These are phyloP conservation scores for Dufourea novaeangliae DNA, from an alignment of 1,140 invertebrate genomes.

Conservation along the genomic window DNA sequence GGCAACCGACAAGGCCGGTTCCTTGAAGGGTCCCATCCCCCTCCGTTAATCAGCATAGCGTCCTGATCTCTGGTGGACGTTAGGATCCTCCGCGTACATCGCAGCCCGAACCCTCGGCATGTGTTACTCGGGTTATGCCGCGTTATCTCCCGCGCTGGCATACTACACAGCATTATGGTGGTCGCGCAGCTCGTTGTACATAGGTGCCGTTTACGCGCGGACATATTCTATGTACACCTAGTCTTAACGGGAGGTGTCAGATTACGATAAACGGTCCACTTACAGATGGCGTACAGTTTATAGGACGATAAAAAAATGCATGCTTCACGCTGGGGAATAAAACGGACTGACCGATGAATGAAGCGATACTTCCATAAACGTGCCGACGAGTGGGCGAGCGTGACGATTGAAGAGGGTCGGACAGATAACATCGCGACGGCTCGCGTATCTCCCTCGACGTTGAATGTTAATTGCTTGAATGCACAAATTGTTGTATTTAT, in stretches of 20 bases:
- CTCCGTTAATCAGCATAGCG: conserved; percentile 68
- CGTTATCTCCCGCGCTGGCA: conserved; percentile 57
- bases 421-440: background rate
- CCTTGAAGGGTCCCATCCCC: conserved; percentile 60
- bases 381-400: background rate
- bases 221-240: conserved; percentile 36
- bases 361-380: conserved; percentile 12
- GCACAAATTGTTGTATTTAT: background rate
- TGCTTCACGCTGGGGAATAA: background rate
- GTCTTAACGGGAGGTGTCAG: conserved; percentile 33
- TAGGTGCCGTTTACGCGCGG: conserved; percentile 34
- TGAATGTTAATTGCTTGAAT: background rate
- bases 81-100: conserved; percentile 36
- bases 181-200: conserved; percentile 45
- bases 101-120: background rate
- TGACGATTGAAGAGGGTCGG: background rate
- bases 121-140: conserved; percentile 45
- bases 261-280: conserved; percentile 44
- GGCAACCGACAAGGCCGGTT: background rate
- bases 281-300: conserved; percentile 33
- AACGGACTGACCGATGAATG: background rate
- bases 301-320: conserved; percentile 25
- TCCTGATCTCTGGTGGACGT: conserved; percentile 37
- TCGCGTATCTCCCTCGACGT: background rate
- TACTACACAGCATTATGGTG: conserved; percentile 54